Base-by-base conservation (phyloP, 2,888 invertebrate genomes). In the Hoplodrina ambigua region DNA sequence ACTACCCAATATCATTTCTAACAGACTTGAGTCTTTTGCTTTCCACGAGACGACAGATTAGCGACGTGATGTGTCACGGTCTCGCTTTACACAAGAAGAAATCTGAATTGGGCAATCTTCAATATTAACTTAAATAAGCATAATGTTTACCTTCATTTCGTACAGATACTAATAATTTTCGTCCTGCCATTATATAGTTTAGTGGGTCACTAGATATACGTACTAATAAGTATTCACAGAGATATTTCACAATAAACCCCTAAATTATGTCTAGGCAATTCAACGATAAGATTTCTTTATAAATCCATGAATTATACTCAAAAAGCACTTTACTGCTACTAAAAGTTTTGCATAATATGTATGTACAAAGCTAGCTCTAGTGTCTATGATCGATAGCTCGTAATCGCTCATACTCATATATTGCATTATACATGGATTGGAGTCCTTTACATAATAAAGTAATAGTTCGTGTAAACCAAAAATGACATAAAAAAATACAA, bases 331-430 rank as follows among this genome's bases (percentile, higher is more conserved):
- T 80, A 88, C 78, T 75, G 72, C 86, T 90, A 88, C 86, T 78
- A 78, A 85, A 75, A 81, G 69, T 82, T 83, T 87, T 84, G 88
- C 88, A 82, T 88, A 87, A 82, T 85, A 86, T 83, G 79, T 90
- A 91, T 91, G 72, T 91, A 92, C 91, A 92, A 90, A 91, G 92
- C 91, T 90, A 87, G 72, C 69, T 84, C 84, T 84, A 84, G 74
- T 76, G 30, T 70, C 72, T 82, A 82, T 70, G 69, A 60, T 60
- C 76, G 62, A 57, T 63, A 72, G 25, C 49, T 82, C 66, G 68
- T 66, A 66, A 78, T 73, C 78, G 67, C 73, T 72, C 76, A 75
- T 80, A 67, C 65, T 69, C 61, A 76, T 80, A 76, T 82, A 86
- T 83, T 86, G 81, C 80, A 80, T 82, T 80, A 69, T 74, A 85